phyloP scores from a whole-genome alignment of 2,888 invertebrate species.

The Synergus laeviventris region DNA sequence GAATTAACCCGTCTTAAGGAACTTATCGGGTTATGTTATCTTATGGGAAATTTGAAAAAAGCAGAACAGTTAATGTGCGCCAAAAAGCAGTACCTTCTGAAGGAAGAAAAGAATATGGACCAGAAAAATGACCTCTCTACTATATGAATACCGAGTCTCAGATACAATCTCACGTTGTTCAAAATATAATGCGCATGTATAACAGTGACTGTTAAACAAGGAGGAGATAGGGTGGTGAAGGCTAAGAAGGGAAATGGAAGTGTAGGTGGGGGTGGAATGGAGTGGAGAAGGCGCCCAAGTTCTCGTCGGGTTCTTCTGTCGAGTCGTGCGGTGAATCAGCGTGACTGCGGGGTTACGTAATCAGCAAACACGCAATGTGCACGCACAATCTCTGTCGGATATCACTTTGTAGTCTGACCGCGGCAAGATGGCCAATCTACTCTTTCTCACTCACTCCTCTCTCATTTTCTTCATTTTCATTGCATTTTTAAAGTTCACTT shows the following conservation, averaged over 20 bases:
- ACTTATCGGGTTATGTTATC: not conserved
- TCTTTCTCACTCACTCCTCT: slow-evolving; percentile 20
- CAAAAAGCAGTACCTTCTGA: not conserved
- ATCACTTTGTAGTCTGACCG: slow-evolving; percentile 73
- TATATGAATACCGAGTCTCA: slow-evolving; percentile 14
- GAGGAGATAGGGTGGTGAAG: slow-evolving; percentile 14
- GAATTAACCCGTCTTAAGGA: not conserved
- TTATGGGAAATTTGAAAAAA: not conserved
- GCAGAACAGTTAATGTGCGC: not conserved
- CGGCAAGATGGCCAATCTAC: slow-evolving; percentile 67
- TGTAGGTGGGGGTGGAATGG: not conserved
- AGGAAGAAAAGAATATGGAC: not conserved
- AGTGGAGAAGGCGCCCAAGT: slow-evolving; percentile 33
- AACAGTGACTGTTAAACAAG: slow-evolving; percentile 42
- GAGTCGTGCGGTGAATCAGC: slow-evolving; percentile 62
- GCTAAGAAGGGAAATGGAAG: slow-evolving; percentile 5
- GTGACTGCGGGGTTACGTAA: slow-evolving; percentile 66
- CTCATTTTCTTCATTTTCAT: slow-evolving; percentile 20
- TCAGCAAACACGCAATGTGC: slow-evolving; percentile 66
- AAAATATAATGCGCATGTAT: slow-evolving; percentile 44
- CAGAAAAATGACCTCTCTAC: not conserved
- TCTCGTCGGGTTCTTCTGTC: slow-evolving; percentile 25
- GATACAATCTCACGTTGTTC: slow-evolving; percentile 26
- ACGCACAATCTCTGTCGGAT: slow-evolving; percentile 69
- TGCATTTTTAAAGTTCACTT: not conserved